phyloP scores from a whole-genome alignment of 1,140 invertebrate species.

The Lycorma delicatula region DNA sequence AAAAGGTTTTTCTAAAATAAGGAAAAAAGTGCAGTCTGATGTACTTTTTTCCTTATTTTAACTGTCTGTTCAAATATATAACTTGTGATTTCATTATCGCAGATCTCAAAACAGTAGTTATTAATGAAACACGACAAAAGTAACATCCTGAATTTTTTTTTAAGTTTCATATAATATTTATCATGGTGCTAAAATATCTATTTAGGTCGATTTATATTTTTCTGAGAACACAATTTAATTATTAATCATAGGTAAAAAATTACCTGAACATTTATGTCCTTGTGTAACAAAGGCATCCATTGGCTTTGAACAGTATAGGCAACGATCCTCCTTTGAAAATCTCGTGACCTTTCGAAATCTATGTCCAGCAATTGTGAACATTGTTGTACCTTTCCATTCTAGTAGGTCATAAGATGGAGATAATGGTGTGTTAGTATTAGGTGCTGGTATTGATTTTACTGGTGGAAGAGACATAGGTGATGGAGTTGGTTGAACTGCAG shows the following conservation, averaged over 20 bases:
- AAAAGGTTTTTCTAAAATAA: too few relatives aligned
- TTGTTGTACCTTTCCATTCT: conserved; percentile 45
- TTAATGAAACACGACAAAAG: too few relatives aligned
- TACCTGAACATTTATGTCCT: conserved; percentile 66
- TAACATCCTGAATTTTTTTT: too few relatives aligned
- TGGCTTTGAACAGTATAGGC: conserved; percentile 61
- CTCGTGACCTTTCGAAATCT: conserved; percentile 60
- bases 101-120: too few relatives aligned
- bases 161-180: too few relatives aligned
- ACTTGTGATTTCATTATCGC: too few relatives aligned
- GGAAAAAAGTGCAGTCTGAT: too few relatives aligned
- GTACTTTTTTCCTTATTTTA: too few relatives aligned
- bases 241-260: conserved; percentile 19
- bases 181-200: too few relatives aligned
- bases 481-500: conserved; percentile 36
- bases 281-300: conserved; percentile 73
- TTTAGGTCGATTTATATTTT: too few relatives aligned
- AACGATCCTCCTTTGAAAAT: conserved; percentile 68
- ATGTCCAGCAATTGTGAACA: conserved; percentile 60
- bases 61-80: too few relatives aligned
- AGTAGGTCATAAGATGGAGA: conserved; percentile 38
- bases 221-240: too few relatives aligned
- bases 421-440: conserved; percentile 9
- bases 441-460: background rate
- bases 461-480: conserved; percentile 28